phyloP scores from a whole-genome alignment of 2,888 invertebrate genomes.

The Glaucopsyche alexis region DNA sequence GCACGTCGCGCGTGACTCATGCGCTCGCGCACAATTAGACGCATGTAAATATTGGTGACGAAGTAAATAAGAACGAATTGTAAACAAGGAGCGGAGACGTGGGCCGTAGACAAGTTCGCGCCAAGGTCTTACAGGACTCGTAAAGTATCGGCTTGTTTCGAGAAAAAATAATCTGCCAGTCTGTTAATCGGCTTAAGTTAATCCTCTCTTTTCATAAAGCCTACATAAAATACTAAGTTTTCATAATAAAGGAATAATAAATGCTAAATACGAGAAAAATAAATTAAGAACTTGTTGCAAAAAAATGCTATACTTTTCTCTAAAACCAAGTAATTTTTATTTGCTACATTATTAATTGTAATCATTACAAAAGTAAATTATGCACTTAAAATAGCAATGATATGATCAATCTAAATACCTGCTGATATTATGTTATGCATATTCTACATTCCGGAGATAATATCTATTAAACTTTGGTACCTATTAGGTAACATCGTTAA shows the following conservation, averaged over 20 bases:
- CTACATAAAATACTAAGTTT: neutral
- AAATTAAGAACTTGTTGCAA: neutral
- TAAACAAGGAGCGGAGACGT: conserved; percentile 62
- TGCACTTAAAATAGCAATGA: neutral
- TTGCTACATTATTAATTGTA: neutral
- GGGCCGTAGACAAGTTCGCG: conserved; percentile 60
- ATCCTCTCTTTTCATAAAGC: neutral
- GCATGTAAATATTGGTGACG: conserved; percentile 69
- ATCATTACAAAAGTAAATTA: neutral
- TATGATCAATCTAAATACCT: neutral
- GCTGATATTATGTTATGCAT: conserved; percentile 32
- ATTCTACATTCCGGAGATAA: conserved; percentile 14
- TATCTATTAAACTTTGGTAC: neutral
- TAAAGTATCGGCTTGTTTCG: conserved; percentile 26
- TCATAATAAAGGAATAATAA: neutral
- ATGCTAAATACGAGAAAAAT: neutral
- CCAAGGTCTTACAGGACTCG: conserved; percentile 50
- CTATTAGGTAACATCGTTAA: conserved; percentile 2
- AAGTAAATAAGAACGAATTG: conserved; percentile 60
- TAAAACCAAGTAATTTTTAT: neutral
- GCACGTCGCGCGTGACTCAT: conserved; percentile 77
- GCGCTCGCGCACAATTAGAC: conserved; percentile 69
- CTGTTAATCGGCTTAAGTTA: neutral
- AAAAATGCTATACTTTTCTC: neutral
- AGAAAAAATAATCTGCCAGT: neutral